phyloP scores from a whole-genome alignment of 2,113 vertebrate genomes.

The Quiscalus mexicanus region DNA sequence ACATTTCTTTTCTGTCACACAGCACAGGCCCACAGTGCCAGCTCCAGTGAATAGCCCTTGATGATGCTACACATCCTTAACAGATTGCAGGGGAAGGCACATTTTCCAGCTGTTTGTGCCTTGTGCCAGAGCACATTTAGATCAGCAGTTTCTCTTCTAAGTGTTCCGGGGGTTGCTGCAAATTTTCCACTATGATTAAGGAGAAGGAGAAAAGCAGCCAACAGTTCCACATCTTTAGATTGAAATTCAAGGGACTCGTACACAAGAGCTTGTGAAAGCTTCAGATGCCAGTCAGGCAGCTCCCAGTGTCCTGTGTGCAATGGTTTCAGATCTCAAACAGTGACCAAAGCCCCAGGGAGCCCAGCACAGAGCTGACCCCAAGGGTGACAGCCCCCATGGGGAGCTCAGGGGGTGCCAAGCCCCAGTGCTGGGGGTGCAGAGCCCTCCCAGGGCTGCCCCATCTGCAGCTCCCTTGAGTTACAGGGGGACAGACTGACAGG shows the following conservation, averaged over 20 bases:
- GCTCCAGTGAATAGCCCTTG: conserved; percentile 4
- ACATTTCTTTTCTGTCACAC: not conserved
- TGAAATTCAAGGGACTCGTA: not conserved
- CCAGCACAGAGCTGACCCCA: not conserved
- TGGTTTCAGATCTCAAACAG: not conserved
- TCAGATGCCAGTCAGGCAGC: not conserved
- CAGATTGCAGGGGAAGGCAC: conserved; percentile 10
- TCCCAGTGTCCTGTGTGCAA: not conserved
- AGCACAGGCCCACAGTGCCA: not conserved
- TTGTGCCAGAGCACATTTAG: not conserved
- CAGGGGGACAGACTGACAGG: not conserved
- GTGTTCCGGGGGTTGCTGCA: not conserved
- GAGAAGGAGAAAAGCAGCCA: not conserved
- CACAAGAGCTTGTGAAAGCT: not conserved
- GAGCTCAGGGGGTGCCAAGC: not conserved
- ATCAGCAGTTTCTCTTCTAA: conserved; percentile 22
- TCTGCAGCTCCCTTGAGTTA: not conserved
- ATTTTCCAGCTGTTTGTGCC: conserved; percentile 63
- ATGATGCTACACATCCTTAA: conserved; percentile 8
- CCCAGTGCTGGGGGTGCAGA: not conserved
- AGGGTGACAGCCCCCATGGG: rapidly evolving
- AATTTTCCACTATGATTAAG: not conserved
- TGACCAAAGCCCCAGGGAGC: not conserved
- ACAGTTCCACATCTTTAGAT: not conserved
- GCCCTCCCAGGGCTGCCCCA: not conserved